Evolutionary conservation across 2,888 invertebrate genomes (phyloP), one percentile per base, ranked within the genome.

Genomic region (Chelonus formosanus): DNA sequence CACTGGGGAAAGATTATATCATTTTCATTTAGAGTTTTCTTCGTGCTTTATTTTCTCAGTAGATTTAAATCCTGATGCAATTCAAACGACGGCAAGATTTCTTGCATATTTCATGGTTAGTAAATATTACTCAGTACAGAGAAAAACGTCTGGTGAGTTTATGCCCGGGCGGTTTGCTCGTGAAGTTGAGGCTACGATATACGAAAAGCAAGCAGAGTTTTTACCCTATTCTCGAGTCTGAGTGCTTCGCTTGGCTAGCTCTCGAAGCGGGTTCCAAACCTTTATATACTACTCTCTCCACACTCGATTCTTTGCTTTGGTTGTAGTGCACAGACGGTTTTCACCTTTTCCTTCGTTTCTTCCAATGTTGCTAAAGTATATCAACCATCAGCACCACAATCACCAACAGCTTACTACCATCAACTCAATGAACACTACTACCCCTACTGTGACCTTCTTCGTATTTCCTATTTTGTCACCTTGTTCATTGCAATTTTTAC

Each of bases 181-280:
- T 76, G 75, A 75, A 80, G 77, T 77, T 76, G 79, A 77, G 74
- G 76, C 77, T 67, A 72, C 75, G 75, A 62, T 31, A 44, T 52
- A 53, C 58, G 34, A 64, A 53, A 64, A 40, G 52, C 53, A 58
- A 54, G 36, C 35, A 74, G 80, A 80, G 77, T 80, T 81, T 81
- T 80, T 78, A 77, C 78, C 78, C 79, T 76, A 80, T 79, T 79
- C 78, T 76, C 73, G 76, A 81, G 80, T 80, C 81, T 80, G 81
- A 81, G 80, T 81, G 80, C 78, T 75, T 77, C 80, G 81, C 80
- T 80, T 74, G 73, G 80, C 78, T 81, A 81, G 76, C 76, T 81
- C 80, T 80, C 74, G 79, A 81, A 81, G 80, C 78, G 77, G 79
- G 79, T 70, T 76, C 76, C 71, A 73, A 75, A 76, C 73, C 71